Base-by-base conservation (phyloP, 2,113 vertebrate genomes). In the Mirza zaza region DNA sequence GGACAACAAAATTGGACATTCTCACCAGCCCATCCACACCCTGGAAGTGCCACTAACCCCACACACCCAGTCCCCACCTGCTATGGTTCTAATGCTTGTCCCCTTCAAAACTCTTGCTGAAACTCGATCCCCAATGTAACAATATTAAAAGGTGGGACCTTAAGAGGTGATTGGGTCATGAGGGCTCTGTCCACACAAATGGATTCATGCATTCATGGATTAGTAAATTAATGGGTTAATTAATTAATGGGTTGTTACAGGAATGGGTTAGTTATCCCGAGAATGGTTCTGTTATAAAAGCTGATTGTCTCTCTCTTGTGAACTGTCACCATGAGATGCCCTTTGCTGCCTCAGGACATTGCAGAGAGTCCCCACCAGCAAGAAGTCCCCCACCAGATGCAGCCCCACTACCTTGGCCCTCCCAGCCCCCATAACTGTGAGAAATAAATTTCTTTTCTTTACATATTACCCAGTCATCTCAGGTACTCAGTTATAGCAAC, bases 1-100 rank as follows among this genome's bases (percentile, higher is more conserved):
- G 0, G 21, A 71, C 29, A 23, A 34, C 8, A 39, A 5, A 1
- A 14, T 6, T 3, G 2, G 3, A 34, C 15, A 11, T 23, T 14
- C 34, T 57, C 70, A 23, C n/a, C 17, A 55, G 52, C 25, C 61
- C 4, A 2, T n/a, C 59, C 25, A 52, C 21, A 57, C 29, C 27
- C 55, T 23, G 3, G 9, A 23, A 39, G 32, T 21, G 15, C 12
- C 48, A 27, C 59, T 8, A 15, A 59, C 10, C 36, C 36, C 3
- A 23, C 20, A 27, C 13, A 15, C 7, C 23, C 14, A 10, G 1
- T 3, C 21, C 12, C 55, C 42, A 15, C 29, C 57, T 23, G 23
- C 36, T 39, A 39, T 39, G 36, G 11, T 71, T 39, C 11, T 10
- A 71, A 71, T 27, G n/a, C 21, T 36, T 39, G 36, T 39, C 36